Percentiles rank a stretch among this genome's conserved stretches.
Conservation (phyloP, 2,888 invertebrate genomes). For the Papilio gigon region DNA sequence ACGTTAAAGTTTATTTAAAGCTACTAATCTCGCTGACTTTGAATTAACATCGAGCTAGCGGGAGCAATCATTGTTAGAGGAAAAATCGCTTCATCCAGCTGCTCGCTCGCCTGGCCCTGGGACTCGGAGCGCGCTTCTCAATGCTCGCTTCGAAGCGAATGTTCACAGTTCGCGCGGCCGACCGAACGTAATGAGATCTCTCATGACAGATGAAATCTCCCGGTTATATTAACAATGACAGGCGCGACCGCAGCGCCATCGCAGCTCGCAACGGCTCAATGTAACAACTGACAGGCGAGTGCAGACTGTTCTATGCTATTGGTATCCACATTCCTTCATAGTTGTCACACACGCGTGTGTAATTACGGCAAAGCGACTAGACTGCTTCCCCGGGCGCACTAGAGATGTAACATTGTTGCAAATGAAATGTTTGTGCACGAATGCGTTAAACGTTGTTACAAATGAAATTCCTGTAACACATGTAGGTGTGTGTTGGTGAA, state of each 20-base stretch:
- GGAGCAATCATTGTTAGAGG: no score
- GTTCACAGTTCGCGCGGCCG: no score
- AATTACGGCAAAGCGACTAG: neutral
- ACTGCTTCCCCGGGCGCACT: neutral
- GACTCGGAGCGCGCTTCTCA: no score
- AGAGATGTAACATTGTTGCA: neutral
- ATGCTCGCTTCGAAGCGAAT: no score
- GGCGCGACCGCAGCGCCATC: neutral
- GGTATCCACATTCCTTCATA: neutral
- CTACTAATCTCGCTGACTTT: no score
- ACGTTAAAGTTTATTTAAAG: neutral
- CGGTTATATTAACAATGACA: neutral
- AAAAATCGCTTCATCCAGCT: no score
- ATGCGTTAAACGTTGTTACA: conserved; percentile 4
- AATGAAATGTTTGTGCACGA: neutral
- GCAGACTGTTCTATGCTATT: neutral
- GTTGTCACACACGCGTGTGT: neutral
- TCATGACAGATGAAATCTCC: neutral
- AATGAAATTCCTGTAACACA: conserved; percentile 2
- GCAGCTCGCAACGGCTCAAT: conserved; percentile 2
- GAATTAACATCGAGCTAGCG: no score
- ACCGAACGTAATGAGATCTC: neutral
- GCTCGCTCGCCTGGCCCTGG: no score
- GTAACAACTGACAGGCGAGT: neutral
- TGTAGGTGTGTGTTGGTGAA: neutral